Evolutionary conservation across 2,888 invertebrate species (phyloP), one percentile per base, ranked within the genome.

Genomic region (Stenolophus ochropezus): DNA sequence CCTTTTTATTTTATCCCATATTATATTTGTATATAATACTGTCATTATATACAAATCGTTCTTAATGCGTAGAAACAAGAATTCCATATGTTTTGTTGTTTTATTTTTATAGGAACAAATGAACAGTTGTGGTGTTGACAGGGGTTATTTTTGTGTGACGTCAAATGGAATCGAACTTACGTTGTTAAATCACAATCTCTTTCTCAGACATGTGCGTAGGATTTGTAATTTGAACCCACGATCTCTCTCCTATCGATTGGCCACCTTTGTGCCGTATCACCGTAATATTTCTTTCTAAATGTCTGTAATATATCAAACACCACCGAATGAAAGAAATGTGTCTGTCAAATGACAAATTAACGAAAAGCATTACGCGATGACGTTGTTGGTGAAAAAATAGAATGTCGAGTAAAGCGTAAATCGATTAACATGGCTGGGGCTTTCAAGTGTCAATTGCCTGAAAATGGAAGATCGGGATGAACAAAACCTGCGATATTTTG

Each of bases 281-380:
- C 33, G 8, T 33, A 8, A 33, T 33, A 33, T 33, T 33, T 33
- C 33, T 53, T 6, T 18, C 21, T 6, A 18, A 56, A 56, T 56
- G 20, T 2, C 56, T 20, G 20, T 56, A 56, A 56, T 56, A 56
- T 21, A 53, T 21, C 53, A 18, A 53, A 53, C 20, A 56, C 11
- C 56, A 16, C 56, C 8, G 5, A 56, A 56, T 56, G 56, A 56
- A 21, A 56, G 56, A 56, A 56, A 56, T 18, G 18, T 53, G 53
- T 56, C 56, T 21, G 56, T 56, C 21, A 56, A 56, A 56, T 56
- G 56, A 56, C 56, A 56, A 56, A 56, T 56, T 56, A 56, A 56
- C 56, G 56, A 56, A 56, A 18, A 56, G 21, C 56, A 21, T 56
- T 56, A 56, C 21, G 18, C 8, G 56, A 56, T 56, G 56, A 56